Conservation (phyloP, 2,113 vertebrate genomes). For the Lipotes vexillifer region DNA sequence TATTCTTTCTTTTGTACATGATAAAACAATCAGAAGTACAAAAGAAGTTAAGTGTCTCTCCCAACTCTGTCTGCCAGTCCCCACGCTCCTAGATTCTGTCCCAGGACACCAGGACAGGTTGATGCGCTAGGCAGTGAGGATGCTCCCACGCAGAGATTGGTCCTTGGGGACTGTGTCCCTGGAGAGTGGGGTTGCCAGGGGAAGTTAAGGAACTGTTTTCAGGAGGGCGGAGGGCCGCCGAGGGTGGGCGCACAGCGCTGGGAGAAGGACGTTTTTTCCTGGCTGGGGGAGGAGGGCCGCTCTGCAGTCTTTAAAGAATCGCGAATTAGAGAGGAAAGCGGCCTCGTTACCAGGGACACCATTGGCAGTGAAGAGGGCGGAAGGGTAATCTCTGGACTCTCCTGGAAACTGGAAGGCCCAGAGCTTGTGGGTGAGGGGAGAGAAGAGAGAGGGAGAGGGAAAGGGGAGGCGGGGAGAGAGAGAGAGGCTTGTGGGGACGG, state of each 20-base stretch:
- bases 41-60: background rate
- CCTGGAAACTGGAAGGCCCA: background rate
- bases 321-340: background rate
- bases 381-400: background rate
- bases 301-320: background rate
- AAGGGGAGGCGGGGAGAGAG: fast-evolving
- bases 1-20: background rate
- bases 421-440: background rate
- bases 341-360: background rate
- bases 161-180: background rate
- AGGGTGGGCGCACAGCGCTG: no score
- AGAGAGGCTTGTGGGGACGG: background rate
- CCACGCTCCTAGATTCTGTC: background rate
- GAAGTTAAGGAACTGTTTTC: background rate
- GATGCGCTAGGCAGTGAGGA: background rate
- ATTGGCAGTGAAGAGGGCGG: no score
- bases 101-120: background rate
- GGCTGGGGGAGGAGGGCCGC: no score
- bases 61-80: background rate
- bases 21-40: background rate
- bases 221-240: background rate
- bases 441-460: no score
- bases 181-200: background rate
- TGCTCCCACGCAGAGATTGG: background rate
- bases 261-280: background rate